These are phyloP conservation scores for Trachymyrmex cornetzi DNA, from an alignment of 1,140 invertebrate genomes.

Conservation along the genomic window DNA sequence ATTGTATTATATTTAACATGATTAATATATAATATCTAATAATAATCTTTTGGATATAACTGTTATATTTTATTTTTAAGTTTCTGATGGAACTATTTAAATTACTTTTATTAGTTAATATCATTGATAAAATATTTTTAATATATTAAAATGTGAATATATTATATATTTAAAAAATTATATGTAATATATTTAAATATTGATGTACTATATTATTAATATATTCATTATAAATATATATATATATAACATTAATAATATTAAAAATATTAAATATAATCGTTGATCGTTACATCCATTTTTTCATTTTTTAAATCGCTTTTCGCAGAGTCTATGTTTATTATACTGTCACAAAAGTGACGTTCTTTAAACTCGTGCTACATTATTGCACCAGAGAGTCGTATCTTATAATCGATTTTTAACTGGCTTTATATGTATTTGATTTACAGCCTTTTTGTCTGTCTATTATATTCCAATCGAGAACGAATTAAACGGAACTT, in stretches of 20 bases:
- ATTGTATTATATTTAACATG: background rate
- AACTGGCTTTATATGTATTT: background rate
- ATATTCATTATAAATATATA: background rate
- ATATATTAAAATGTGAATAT: background rate
- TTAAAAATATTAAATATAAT: background rate
- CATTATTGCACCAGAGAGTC: background rate
- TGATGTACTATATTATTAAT: background rate
- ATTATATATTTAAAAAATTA: too few relatives aligned
- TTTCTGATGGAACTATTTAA: background rate
- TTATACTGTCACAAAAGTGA: background rate
- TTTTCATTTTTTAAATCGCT: background rate
- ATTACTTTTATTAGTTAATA: background rate
- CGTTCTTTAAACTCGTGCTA: background rate
- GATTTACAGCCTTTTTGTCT: background rate
- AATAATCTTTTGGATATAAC: background rate
- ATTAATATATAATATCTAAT: background rate
- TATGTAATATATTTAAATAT: background rate
- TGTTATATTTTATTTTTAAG: background rate
- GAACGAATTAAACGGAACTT: slow-evolving; percentile 13
- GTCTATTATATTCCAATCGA: background rate
- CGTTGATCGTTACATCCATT: background rate
- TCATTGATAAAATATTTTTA: background rate
- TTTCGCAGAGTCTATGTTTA: background rate
- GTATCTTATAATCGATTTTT: background rate
- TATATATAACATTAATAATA: background rate